A percentile compares a stretch with the other conserved stretches of the same genome.
phyloP scores from a whole-genome alignment of 2,113 vertebrate genomes.

The Anarrhichthys ocellatus region DNA sequence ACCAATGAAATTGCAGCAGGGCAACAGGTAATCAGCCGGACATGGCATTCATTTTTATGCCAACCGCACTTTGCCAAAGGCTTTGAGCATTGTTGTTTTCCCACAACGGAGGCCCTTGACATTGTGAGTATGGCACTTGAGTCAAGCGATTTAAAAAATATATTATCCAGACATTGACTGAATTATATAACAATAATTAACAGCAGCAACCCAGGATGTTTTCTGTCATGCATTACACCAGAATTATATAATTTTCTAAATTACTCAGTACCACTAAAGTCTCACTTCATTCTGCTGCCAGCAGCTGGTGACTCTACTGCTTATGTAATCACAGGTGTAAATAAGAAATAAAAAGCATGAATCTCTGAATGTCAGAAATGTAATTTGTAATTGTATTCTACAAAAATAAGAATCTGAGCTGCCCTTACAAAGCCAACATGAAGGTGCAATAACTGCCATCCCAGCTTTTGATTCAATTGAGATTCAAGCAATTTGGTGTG shows the following conservation, averaged over 20 bases:
- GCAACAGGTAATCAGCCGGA: neutral
- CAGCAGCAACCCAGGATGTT: neutral
- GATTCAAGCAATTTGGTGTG: neutral
- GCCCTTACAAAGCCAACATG: neutral
- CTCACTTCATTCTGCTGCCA: neutral
- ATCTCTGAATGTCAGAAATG: neutral
- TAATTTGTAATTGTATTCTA: neutral
- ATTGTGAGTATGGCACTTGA: no score
- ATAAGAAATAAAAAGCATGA: neutral
- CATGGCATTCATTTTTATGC: neutral
- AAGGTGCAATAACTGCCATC: neutral
- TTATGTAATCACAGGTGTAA: neutral
- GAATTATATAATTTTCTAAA: neutral
- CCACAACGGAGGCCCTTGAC: neutral
- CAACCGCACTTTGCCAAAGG: neutral
- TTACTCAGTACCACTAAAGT: neutral
- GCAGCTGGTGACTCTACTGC: neutral
- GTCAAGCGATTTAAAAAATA: neutral
- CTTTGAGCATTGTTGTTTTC: neutral
- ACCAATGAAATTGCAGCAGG: neutral
- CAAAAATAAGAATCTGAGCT: neutral
- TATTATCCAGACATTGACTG: neutral
- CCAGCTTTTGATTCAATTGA: neutral
- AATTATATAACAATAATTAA: neutral
- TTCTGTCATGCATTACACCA: neutral